Base-by-base conservation (phyloP, 2,888 invertebrate genomes). In the Lasioglossum pauxillum region DNA sequence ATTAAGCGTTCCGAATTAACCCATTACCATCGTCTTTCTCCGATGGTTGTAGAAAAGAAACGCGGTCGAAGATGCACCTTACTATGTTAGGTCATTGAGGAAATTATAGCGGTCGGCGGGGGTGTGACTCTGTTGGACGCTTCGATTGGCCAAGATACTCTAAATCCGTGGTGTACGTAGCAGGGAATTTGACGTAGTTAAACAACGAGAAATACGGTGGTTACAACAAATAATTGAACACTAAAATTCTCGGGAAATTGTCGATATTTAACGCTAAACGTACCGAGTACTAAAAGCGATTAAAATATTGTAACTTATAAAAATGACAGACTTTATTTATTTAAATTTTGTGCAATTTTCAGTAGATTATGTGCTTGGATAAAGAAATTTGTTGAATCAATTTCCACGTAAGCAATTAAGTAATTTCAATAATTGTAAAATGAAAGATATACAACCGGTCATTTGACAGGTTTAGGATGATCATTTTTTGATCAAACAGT, bases 1-100 rank as follows among this genome's bases (percentile, higher is more conserved):
- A 84, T 79, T 46, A 73, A 53, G 82, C 79, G 73, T 23, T 80
- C 80, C 44, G 71, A 76, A 71, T 81, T 49, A 31, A 46, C 60
- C 72, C 16, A 74, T 53, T 73, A 57, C 57, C 46, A 31, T 80
- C 74, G 60, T 23, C 19, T 31, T 12, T 27, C 19, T 7, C 19
- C 14, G 67, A 78, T 49, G 41, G 35, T 78, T 60, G 16, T 57
- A 73, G 16, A 23, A 49, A 53, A 49, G 72, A 75, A 53, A 72
- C 46, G 16, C 7, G n/a, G n/a, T 16, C 64, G 5, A 31, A 35
- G 35, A 49, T 57, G 41, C 41, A 35, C 64, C 64, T 5, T 19
- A 14, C 75, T 53, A 46, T 73, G 38, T 76, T 76, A 57, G 72
- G 79, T 41, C 23, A 60, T 41, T 19, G 14, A 14, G 38, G 38